Percentiles rank a stretch among this genome's conserved stretches.
These are phyloP conservation scores for Girardia tigrina DNA, from an alignment of 2,888 invertebrate species.

Conservation along the genomic window DNA sequence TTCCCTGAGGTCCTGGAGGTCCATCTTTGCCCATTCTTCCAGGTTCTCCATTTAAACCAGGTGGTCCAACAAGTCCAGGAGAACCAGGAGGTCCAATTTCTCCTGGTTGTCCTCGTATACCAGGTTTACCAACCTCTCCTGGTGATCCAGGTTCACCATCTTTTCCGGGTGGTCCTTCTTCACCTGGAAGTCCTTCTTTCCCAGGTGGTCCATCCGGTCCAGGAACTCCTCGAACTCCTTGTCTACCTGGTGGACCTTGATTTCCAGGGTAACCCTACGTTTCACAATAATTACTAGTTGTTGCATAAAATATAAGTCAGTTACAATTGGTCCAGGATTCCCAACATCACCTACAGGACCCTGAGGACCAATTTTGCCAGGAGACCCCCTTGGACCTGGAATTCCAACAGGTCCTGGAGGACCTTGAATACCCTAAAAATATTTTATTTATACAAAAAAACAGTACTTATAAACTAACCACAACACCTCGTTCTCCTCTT, in stretches of 20 bases:
- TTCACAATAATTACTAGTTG: neutral
- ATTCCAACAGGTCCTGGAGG: neutral
- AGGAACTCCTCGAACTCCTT: neutral
- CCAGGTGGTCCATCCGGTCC: conserved; percentile 24
- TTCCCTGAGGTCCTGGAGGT: conserved; percentile 33
- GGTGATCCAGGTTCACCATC: conserved; percentile 40
- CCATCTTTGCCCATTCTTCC: conserved; percentile 7
- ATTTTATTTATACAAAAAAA: too few species aligned
- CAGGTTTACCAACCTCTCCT: conserved; percentile 46
- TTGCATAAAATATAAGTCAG: neutral
- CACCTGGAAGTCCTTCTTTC: neutral
- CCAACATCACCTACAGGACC: conserved; percentile 4
- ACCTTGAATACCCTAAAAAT: neutral
- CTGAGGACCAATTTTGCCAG: neutral
- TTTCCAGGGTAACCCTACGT: conserved; percentile 21
- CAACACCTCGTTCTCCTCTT: conserved; percentile 36
- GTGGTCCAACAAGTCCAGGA: conserved; percentile 63
- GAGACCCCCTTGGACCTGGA: conserved; percentile 7
- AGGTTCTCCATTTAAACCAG: conserved; percentile 58
- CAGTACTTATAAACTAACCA: too few species aligned
- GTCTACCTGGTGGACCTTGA: neutral
- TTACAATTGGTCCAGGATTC: neutral
- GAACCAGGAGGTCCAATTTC: conserved; percentile 49
- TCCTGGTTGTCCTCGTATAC: conserved; percentile 58
- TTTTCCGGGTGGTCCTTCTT: conserved; percentile 40